Evolutionary conservation across 2,113 vertebrate species (phyloP).

Genomic region (Picathartes gymnocephalus): DNA sequence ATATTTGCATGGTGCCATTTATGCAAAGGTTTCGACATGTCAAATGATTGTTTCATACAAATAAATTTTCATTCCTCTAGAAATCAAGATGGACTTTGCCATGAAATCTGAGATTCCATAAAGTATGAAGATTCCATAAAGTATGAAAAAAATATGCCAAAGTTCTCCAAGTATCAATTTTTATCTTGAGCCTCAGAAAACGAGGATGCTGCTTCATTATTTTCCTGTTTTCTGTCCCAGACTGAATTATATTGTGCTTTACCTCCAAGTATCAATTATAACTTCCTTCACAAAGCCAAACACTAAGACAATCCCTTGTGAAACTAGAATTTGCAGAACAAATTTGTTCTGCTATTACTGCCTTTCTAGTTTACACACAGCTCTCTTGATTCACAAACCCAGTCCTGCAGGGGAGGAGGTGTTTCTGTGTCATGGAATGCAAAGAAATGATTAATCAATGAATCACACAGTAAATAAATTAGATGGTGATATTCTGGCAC

Average conservation of each 20-base stretch:
- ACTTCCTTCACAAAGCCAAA: background rate
- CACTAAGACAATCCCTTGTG: background rate
- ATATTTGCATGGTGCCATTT: background rate
- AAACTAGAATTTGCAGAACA: background rate
- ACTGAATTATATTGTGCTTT: background rate
- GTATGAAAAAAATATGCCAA: background rate
- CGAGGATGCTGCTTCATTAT: background rate
- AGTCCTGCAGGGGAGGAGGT: background rate
- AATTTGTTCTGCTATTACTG: background rate
- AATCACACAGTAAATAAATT: slow-evolving; percentile 31
- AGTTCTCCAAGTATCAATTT: background rate
- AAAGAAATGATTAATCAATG: slow-evolving; percentile 52
- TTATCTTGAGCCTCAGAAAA: background rate
- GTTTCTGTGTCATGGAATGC: background rate
- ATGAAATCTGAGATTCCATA: background rate
- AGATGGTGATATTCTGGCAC: background rate
- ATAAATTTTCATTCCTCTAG: background rate
- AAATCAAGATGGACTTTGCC: background rate
- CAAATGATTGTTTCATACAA: background rate
- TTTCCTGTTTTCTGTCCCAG: background rate
- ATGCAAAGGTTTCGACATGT: background rate
- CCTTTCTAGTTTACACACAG: background rate
- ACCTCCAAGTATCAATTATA: background rate
- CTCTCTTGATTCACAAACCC: background rate
- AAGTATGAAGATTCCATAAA: background rate